phyloP scores from a whole-genome alignment of 2,888 invertebrate species.

The Phyto melanocephala region DNA sequence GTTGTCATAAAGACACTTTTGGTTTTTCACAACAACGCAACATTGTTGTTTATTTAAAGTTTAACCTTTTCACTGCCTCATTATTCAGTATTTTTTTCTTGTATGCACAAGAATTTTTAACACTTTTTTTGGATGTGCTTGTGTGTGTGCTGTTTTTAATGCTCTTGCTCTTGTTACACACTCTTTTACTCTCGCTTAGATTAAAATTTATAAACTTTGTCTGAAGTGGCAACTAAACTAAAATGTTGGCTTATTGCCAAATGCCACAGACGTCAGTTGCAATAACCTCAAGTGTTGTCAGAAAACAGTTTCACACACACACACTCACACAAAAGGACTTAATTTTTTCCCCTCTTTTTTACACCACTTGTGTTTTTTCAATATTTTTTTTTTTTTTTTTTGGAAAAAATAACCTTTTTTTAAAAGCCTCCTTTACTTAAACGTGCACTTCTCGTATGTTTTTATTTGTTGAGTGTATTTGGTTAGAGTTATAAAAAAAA shows the following conservation, averaged over 20 bases:
- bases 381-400: not conserved
- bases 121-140: not conserved
- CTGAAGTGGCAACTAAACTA: constrained; percentile 61
- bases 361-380: not conserved
- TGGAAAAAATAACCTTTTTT: not conserved
- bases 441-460: not conserved
- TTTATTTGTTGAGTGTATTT: constrained; percentile 22
- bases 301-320: constrained; percentile 35
- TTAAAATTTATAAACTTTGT: constrained; percentile 60
- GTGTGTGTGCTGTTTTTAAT: not conserved
- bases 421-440: not conserved
- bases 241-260: constrained; percentile 60
- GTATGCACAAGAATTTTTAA: not conserved
- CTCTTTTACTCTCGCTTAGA: constrained; percentile 44
- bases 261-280: constrained; percentile 63
- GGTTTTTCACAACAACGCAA: not conserved
- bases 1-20: constrained; percentile 21
- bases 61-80: constrained; percentile 40
- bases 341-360: not conserved
- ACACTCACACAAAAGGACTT: constrained; percentile 19
- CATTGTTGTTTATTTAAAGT: constrained; percentile 24
- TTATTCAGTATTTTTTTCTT: not conserved
- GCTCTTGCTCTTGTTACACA: constrained; percentile 27
- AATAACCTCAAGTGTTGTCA: constrained; percentile 58
- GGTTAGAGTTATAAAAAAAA: constrained; percentile 1